Percentiles rank a stretch among this genome's conserved stretches.
These are phyloP conservation scores for Melanophora roralis DNA, from an alignment of 2,888 invertebrate species.

Conservation along the genomic window DNA sequence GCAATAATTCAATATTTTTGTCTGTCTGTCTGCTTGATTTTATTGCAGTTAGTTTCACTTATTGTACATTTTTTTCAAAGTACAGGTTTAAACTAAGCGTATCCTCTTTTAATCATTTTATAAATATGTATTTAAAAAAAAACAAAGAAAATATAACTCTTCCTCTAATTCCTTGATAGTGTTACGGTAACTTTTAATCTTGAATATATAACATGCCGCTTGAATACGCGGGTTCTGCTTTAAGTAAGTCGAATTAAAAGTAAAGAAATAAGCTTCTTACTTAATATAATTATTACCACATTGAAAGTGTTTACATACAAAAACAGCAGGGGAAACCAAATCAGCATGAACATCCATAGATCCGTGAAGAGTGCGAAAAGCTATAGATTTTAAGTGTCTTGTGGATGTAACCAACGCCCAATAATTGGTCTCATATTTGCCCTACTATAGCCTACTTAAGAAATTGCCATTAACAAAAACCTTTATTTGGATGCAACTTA, in stretches of 20 bases:
- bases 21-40: not conserved
- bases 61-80: not conserved
- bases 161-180: conserved; percentile 40
- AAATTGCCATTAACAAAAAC: too few species aligned
- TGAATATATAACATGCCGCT: conserved; percentile 10
- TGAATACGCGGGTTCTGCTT: conserved; percentile 14
- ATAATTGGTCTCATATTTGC: not conserved
- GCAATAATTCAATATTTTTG: not conserved
- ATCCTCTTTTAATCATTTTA: conserved; percentile 56
- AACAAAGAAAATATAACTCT: conserved; percentile 31
- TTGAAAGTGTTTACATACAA: conserved; percentile 16
- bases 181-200: conserved; percentile 23
- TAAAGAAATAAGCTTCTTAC: not conserved
- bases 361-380: conserved; percentile 10
- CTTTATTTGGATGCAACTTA: too few species aligned
- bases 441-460: too few species aligned
- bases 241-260: not conserved
- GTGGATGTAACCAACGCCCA: not conserved
- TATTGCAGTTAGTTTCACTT: conserved; percentile 43
- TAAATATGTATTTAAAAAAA: conserved; percentile 25
- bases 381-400: not conserved
- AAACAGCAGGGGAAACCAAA: conserved; percentile 55
- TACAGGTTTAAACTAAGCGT: conserved; percentile 42
- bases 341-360: not conserved
- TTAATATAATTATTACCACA: conserved; percentile 56